phyloP scores from a whole-genome alignment of 2,888 invertebrate species.

The Lasioglossum calceatum region DNA sequence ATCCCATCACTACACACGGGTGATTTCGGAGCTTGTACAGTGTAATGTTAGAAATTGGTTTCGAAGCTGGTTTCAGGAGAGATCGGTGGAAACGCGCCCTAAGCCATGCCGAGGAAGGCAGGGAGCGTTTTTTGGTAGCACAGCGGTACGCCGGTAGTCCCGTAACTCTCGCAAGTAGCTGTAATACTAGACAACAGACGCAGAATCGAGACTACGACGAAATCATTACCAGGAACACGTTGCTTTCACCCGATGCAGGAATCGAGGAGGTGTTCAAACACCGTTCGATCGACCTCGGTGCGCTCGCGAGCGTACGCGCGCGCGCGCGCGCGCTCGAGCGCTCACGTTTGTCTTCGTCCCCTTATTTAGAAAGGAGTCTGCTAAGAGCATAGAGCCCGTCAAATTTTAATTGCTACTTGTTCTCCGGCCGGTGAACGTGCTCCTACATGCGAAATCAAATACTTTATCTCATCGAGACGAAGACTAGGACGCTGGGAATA shows the following conservation, averaged over 20 bases:
- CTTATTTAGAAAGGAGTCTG: conserved; percentile 11
- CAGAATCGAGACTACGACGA: conserved; percentile 48
- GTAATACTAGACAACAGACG: conserved; percentile 60
- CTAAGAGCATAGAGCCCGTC: background rate
- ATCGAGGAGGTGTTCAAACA: conserved; percentile 68
- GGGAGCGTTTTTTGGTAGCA: conserved; percentile 65
- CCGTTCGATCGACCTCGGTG: conserved; percentile 66
- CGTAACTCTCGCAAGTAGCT: conserved; percentile 74
- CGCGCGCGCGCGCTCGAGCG: background rate
- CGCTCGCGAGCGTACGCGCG: background rate
- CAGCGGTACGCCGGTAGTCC: conserved; percentile 77
- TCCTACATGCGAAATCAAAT: background rate
- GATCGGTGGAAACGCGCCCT: conserved; percentile 30
- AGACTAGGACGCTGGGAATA: background rate
- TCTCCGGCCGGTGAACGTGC: background rate
- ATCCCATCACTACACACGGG: background rate
- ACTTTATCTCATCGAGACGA: background rate
- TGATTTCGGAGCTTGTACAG: background rate
- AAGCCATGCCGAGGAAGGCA: conserved; percentile 26
- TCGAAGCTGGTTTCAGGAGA: background rate
- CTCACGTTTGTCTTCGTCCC: conserved; percentile 14
- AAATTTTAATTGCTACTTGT: conserved; percentile 17
- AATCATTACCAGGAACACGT: conserved; percentile 67
- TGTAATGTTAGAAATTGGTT: background rate
- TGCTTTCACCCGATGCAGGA: conserved; percentile 71